Evolutionary conservation across 2,797 vertebrate species (phyloP), one percentile per base, ranked within the genome.

Genomic region (Lithobates sylvaticus): DNA sequence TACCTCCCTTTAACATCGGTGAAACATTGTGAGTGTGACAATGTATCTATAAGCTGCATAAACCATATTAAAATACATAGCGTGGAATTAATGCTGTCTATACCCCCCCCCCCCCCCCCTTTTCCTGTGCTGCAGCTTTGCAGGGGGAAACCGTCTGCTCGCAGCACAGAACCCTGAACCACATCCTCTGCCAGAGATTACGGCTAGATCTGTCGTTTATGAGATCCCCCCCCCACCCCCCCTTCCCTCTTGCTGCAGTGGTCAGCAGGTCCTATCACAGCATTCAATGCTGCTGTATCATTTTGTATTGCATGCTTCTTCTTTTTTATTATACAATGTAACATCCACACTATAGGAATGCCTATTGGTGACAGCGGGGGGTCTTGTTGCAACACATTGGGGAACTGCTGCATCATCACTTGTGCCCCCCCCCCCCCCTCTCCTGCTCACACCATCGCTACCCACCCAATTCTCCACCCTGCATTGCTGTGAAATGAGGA

Each of bases 381-480:
- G 68, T 39, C 16, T 21, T 84, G 64, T 81, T 54, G 65, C 79
- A 82, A 58, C n/a, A 82, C 79, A 72, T 81, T 67, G 68, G 64
- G 67, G 85, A 83, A 78, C 71, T 84, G 86, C 86, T 84, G 81
- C 83, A 21, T 87, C 81, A 87, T 84, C 86, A 84, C 83, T 87
- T 87, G 70, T 79, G 26, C 70, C 64, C 81, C 68, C 42, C 71
- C 64, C 42, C 16, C 72, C n/a, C 2, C 65, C 75, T 39, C 61
- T 27, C 36, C 61, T 34, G 2, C 47, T 32, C 9, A 15, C 26
- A 58, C 27, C 26, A 13, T 72, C 23, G 2, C 13, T 44, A 70
- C 65, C 85, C 85, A 83, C 85, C 85, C 80, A 72, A 78, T 83
- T 78, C 74, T 68, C 75, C 80, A 78, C 75, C 86, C 86, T 80